Evolutionary conservation across 2,113 vertebrate genomes (phyloP), one percentile per base, ranked within the genome.

Genomic region (Pteruthius melanotis): DNA sequence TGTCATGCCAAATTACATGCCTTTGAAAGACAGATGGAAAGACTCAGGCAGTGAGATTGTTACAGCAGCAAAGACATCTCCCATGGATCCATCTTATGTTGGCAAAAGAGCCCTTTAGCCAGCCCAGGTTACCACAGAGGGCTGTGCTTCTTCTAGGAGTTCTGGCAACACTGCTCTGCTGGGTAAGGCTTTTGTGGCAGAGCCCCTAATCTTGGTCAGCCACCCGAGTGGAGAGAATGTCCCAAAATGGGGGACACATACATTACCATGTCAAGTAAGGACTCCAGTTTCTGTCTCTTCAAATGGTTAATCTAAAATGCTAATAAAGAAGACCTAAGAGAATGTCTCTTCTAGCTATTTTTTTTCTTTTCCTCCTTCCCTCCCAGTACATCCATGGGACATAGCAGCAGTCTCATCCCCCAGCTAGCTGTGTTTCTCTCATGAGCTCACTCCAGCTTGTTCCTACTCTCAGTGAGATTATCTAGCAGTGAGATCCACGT

Each of bases 31-130:
- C 66, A 80, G 14, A 13, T 26, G n/a, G 39, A 70, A 57, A 50
- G n/a, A 81, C 47, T 49, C 13, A 6, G 61, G 44, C 56, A n/a
- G 15, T 17, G 31, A 57, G 54, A 28, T 16, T 66, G 44, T 61
- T 92, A 3, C 1, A 1, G n/a, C 15, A 83, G 54, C 47, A 85
- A 31, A 76, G 60, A 4, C 7, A 40, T 79, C 52, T 45, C 61
- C 11, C 1, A 0, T 28, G 23, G 44, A 28, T 66, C 15, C 9
- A 10, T 10, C 7, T 68, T 5, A 49, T 4, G 1, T 7, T 22
- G 35, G 19, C 86, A 61, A 44, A 84, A 83, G 26, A 76, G 21
- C 30, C 26, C 30, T 50, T 76, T n/a, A 59, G 42, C 14, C 35
- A 71, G 30, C 30, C 59, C 22, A 20, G 22, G 49, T 52, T 64